Evolutionary conservation across 2,888 invertebrate species (phyloP), one percentile per base, ranked within the genome.

Genomic region (Noctua janthe): DNA sequence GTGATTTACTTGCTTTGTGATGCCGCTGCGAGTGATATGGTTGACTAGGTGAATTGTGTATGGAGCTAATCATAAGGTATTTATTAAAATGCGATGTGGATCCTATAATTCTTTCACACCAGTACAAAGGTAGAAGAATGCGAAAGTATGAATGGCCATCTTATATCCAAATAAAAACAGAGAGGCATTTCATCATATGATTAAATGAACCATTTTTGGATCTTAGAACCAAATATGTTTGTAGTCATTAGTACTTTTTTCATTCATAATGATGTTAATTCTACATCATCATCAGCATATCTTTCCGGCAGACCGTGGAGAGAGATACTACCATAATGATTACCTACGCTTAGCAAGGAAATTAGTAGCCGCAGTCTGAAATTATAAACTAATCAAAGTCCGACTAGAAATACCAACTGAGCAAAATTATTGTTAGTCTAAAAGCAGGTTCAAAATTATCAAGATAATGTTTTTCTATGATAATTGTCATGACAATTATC

Each of bases 1-100:
- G 81, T 77, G 67, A 84, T 81, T 84, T 73, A 78, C 49, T 76
- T 39, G n/a, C 78, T 74, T 78, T 87, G 83, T 71, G 69, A 64
- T 77, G 76, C 78, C 74, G 79, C 56, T 76, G 66, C 66, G 29
- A 56, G 74, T 15, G 59, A 20, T 74, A 75, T 69, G 67, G 29
- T 77, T 49, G 51, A 75, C 8, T 78, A 66, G 66, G 49, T 66
- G 35, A 54, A 69, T 74, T 54, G 29, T 51, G 20, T 49, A n/a
- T 35, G n/a, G 29, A 35, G 15, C 20, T 39, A 56, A 47, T 43
- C 20, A 29, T 43, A 49, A 66, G 35, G 2, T 51, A 64, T 82
- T 81, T 13, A 71, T 20, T 20, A 51, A 73, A 70, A 5, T 56
- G 20, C 0, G 11, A 15, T 71, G 15, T 20, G n/a, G 15, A n/a